A percentile compares a stretch with the other conserved stretches of the same genome.
These are phyloP conservation scores for Cyanoramphus novaezelandiae DNA, from an alignment of 2,113 vertebrate genomes.

Conservation along the genomic window DNA sequence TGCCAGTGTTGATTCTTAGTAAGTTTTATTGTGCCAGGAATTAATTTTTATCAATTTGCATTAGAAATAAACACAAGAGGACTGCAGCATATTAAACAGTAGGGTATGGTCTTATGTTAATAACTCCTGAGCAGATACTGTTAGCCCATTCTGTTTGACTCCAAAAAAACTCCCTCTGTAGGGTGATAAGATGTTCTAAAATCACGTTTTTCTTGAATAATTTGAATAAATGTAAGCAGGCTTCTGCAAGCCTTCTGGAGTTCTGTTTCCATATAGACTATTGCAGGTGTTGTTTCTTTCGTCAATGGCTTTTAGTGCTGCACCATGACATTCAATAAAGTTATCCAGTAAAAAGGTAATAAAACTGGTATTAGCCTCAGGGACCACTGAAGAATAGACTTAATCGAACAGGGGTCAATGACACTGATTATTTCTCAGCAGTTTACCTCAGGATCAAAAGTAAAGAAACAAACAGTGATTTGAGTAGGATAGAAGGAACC, in stretches of 20 bases:
- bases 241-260: background rate
- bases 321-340: background rate
- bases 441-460: constrained; percentile 24
- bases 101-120: background rate
- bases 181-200: background rate
- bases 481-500: background rate
- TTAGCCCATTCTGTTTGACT: background rate
- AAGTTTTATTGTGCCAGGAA: background rate
- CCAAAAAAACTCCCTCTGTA: background rate
- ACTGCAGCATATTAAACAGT: background rate
- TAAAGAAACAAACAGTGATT: background rate
- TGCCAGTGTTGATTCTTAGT: background rate
- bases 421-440: background rate
- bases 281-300: background rate
- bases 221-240: background rate
- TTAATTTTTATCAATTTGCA: background rate
- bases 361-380: background rate
- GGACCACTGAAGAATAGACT: background rate
- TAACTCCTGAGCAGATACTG: background rate
- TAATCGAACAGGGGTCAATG: background rate
- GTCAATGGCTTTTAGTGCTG: background rate
- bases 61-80: background rate
- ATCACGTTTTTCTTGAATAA: background rate
- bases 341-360: constrained; percentile 24
- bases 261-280: background rate